These are phyloP conservation scores for Pogoniulus pusillus DNA, from an alignment of 2,797 vertebrate species.

Conservation along the genomic window DNA sequence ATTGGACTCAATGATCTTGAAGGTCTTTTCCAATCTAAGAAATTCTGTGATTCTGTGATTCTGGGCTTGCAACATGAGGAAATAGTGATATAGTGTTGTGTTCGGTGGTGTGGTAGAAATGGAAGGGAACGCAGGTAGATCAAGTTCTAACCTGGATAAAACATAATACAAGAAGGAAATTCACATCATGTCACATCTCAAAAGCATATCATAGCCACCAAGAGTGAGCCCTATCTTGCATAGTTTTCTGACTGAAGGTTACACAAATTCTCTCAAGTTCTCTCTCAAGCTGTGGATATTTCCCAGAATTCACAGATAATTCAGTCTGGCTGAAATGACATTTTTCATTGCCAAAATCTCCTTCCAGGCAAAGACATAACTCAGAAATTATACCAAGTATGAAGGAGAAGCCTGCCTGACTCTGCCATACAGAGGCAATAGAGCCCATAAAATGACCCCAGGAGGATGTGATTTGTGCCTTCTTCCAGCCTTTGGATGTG, in stretches of 20 bases:
- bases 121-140: not conserved
- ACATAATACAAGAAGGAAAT: not conserved
- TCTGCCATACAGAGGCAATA: constrained; percentile 45
- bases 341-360: not conserved
- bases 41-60: too few relatives aligned
- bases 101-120: not conserved
- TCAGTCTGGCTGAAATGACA: not conserved
- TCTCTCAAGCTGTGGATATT: not conserved
- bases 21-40: too few relatives aligned
- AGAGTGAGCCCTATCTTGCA: accelerated
- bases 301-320: not conserved
- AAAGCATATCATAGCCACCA: not conserved
- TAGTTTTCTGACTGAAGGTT: not conserved
- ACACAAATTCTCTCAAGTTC: not conserved
- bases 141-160: not conserved
- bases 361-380: not conserved
- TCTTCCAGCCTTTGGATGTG: not conserved
- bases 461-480: not conserved
- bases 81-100: not conserved
- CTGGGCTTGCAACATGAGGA: not conserved
- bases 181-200: not conserved
- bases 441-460: not conserved
- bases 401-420: constrained; percentile 42
- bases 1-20: too few relatives aligned
- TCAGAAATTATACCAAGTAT: not conserved